A percentile compares a stretch with the other conserved stretches of the same genome.
Evolutionary conservation across 1,140 invertebrate species (phyloP).

Genomic region (Colletes gigas): DNA sequence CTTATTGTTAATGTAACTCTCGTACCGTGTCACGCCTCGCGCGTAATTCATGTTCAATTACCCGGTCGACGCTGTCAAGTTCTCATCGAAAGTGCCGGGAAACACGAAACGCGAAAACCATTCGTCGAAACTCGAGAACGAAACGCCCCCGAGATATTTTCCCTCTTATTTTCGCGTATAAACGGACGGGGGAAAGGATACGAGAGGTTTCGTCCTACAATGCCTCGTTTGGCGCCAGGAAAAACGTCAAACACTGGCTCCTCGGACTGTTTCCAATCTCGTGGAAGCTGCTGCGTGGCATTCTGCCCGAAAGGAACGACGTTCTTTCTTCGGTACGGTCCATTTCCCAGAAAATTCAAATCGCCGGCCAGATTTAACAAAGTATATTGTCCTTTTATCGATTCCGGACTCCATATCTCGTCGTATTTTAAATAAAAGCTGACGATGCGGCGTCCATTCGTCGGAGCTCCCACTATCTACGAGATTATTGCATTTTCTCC

Average conservation of each 20-base stretch:
- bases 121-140: neutral
- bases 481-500: no score
- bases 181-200: neutral
- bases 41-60: slow-evolving; percentile 34
- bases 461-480: neutral
- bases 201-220: neutral
- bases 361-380: slow-evolving; percentile 18
- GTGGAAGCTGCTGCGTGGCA: slow-evolving; percentile 31
- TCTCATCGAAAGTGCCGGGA: neutral
- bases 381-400: slow-evolving; percentile 31
- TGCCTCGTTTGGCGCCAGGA: neutral
- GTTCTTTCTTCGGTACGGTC: slow-evolving; percentile 25
- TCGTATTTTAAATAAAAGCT: slow-evolving; percentile 1
- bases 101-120: neutral
- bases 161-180: neutral
- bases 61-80: neutral
- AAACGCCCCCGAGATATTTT: slow-evolving; percentile 16
- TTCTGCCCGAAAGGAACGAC: slow-evolving; percentile 24
- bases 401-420: slow-evolving; percentile 16
- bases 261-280: slow-evolving; percentile 11
- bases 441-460: no score
- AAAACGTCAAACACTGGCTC: slow-evolving; percentile 35
- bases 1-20: neutral
- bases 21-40: neutral
- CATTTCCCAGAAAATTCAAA: slow-evolving; percentile 31